A percentile compares a stretch with the other conserved stretches of the same genome.
phyloP scores from a whole-genome alignment of 2,797 vertebrate genomes.

The Sebastes alutus region DNA sequence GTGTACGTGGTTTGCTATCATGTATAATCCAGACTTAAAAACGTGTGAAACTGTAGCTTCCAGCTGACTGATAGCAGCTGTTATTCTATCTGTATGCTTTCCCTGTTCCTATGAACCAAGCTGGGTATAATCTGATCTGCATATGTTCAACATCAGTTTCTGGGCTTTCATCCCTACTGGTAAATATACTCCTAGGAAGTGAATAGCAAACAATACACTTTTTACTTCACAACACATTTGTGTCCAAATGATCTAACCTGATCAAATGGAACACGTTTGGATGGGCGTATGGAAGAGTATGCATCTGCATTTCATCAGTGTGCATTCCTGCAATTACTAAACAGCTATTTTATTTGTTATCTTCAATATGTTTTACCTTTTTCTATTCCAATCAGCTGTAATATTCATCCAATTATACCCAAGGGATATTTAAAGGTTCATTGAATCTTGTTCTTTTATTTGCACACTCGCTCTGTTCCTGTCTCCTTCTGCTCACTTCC shows the following conservation, averaged over 20 bases:
- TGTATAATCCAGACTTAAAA: neutral
- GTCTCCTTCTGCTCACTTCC: constrained; percentile 40
- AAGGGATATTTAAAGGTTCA: neutral
- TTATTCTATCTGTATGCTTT: neutral
- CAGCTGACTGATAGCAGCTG: neutral
- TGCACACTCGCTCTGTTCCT: neutral
- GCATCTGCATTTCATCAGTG: neutral
- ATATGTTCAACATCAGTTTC: neutral
- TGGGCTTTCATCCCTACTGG: neutral
- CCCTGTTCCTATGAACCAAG: neutral
- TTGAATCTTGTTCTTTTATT: neutral
- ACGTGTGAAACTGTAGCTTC: neutral
- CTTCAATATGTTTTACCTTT: neutral
- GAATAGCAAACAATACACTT: neutral
- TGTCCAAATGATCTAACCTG: neutral
- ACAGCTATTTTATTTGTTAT: neutral
- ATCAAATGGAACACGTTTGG: neutral
- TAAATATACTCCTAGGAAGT: neutral
- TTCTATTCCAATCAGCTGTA: neutral
- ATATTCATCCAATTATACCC: neutral
- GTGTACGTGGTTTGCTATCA: too few species aligned
- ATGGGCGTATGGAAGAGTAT: neutral
- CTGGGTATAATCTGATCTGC: neutral
- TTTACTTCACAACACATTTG: neutral
- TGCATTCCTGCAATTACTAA: neutral